Conservation (phyloP, 2,888 invertebrate genomes). For the Antheraea yamamai region DNA sequence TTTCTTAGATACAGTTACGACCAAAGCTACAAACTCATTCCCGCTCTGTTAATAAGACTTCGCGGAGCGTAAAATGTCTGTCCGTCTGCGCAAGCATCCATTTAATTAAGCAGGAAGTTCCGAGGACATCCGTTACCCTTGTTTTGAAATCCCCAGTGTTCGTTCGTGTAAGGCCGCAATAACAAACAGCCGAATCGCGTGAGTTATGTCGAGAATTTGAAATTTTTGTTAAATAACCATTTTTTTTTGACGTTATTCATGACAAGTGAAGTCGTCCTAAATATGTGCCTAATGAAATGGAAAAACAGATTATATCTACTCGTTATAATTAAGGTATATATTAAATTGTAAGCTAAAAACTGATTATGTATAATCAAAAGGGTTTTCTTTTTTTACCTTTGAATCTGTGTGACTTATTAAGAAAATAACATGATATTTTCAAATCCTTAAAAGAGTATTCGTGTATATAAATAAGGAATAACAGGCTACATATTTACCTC, state of each 20-base stretch:
- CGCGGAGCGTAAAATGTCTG: constrained; percentile 47
- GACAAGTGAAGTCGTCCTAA: constrained; percentile 8
- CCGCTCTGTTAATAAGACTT: constrained; percentile 42
- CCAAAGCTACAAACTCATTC: constrained; percentile 14
- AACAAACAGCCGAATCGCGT: constrained; percentile 61
- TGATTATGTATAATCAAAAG: background rate
- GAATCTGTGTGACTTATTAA: background rate
- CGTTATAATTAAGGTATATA: background rate
- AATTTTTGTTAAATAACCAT: constrained; percentile 3
- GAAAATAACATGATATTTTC: background rate
- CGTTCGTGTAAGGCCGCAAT: constrained; percentile 31
- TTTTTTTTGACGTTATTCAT: background rate
- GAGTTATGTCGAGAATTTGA: constrained; percentile 31
- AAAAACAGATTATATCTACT: constrained; percentile 1
- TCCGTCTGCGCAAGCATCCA: constrained; percentile 52
- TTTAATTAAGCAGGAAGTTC: constrained; percentile 66
- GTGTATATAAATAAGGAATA: too few relatives aligned
- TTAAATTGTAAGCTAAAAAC: background rate
- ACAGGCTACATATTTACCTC: too few relatives aligned
- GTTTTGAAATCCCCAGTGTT: constrained; percentile 58
- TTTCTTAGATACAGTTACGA: constrained; percentile 6
- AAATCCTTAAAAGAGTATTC: too few relatives aligned
- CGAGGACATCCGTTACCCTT: constrained; percentile 51
- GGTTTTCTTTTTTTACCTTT: background rate
- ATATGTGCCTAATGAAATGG: background rate